Evolutionary conservation across 30 jellyfish, hydroid and myxozoan genomes (phyloP).

Genomic region (Aurelia sp.): DNA sequence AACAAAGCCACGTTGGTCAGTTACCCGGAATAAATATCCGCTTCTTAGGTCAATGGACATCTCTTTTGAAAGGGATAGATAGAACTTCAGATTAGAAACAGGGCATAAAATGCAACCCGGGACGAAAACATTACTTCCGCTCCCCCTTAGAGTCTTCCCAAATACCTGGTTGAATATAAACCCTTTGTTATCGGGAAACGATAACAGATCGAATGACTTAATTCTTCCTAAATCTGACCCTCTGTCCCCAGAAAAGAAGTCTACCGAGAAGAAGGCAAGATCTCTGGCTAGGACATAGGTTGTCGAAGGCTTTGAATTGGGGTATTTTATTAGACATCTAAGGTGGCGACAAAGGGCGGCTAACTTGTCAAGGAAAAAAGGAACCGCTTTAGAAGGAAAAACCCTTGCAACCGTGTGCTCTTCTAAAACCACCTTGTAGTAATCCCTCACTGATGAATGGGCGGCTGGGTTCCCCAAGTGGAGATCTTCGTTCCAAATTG

Average conservation of each 20-base stretch:
- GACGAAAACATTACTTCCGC: conserved; percentile 26
- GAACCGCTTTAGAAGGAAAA: too few species aligned
- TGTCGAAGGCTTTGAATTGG: background rate
- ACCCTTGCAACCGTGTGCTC: too few species aligned
- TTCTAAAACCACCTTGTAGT: too few species aligned
- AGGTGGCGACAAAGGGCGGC: too few species aligned
- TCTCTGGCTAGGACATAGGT: background rate
- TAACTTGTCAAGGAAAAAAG: too few species aligned
- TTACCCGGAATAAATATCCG: conserved; percentile 11
- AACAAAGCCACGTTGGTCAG: conserved; percentile 15
- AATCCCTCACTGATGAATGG: too few species aligned
- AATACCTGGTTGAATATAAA: conserved; percentile 6
- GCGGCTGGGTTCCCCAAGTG: too few species aligned
- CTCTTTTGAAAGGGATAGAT: background rate
- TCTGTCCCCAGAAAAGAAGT: conserved; percentile 31
- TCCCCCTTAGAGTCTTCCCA: conserved; percentile 42
- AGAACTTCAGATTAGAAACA: too few species aligned
- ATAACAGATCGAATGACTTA: conserved; percentile 1
- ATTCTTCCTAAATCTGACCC: conserved; percentile 33
- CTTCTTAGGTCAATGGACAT: conserved; percentile 29
- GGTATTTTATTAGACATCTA: too few species aligned
- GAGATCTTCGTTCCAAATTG: too few species aligned
- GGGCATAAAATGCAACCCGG: background rate
- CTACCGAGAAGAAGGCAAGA: conserved; percentile 20
- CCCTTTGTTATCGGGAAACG: conserved; percentile 1